Base-by-base conservation (phyloP, 2,888 invertebrate genomes). In the Choreutis nemorana region DNA sequence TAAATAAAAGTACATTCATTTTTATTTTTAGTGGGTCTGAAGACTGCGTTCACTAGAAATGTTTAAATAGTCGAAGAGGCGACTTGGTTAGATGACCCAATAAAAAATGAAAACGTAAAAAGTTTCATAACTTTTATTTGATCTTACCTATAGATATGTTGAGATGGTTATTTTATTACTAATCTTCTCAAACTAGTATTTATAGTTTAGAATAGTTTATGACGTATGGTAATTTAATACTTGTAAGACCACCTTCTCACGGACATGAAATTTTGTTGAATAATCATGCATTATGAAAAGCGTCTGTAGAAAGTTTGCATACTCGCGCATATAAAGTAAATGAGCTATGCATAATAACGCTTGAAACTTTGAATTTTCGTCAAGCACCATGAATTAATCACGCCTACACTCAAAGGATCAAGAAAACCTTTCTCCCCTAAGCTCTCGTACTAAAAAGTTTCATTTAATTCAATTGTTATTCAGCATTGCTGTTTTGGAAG, bases 291-390 rank as follows among this genome's bases (percentile, higher is more conserved):
- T 27, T 27, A 33, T 27, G 27, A 24, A 33, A 30, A 14, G 9
- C 27, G 23, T 23, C 26, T 15, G 18, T 5, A 6, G 8, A 18
- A 8, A 18, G 8, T 6, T 18, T 8, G 18, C 18, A 18, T 6
- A 18, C 8, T 33, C 24, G 16, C 28, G 22, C 14, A 31, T 28
- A 31, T 31, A 33, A 28, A 28, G 28, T 16, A 21, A 33, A 33
- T 31, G 28, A 33, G 31, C 31, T 33, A 31, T 33, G 33, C 33
- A 33, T 33, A 33, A 31, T 33, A 31, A 33, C 28, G 22, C 21
- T n/a, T n/a, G n/a, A n/a, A 18, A 18, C 5, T 28, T 33, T 28
- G 31, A 28, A 33, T 16, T 28, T 33, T 33, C 28, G 24, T 26
- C 28, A 31, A 33, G 28, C 30, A 18, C 14, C 23, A 31, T 33